A percentile compares a stretch with the other conserved stretches of the same genome.
Evolutionary conservation across 1,140 invertebrate genomes (phyloP).

Genomic region (Saxidomus purpurata): DNA sequence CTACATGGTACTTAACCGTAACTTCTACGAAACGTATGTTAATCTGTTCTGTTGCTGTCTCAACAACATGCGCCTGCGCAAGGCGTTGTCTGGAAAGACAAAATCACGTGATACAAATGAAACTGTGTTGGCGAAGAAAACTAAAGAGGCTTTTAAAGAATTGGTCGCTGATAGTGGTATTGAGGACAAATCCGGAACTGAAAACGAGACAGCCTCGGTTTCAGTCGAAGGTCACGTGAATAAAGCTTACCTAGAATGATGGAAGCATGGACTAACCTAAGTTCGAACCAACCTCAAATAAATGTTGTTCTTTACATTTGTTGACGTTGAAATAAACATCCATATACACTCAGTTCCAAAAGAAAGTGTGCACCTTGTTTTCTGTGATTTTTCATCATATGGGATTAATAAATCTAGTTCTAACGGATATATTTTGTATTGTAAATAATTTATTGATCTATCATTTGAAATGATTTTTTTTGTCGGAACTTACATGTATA

Average conservation of each 20-base stretch:
- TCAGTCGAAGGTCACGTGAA: background rate
- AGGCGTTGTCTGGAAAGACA: background rate
- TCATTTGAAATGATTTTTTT: too few species aligned
- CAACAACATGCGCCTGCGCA: background rate
- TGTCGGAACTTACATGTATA: too few species aligned
- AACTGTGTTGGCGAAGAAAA: background rate
- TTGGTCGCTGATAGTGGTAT: background rate
- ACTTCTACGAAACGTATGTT: slow-evolving; percentile 63
- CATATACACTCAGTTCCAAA: too few species aligned
- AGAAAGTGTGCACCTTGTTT: too few species aligned
- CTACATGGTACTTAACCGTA: slow-evolving; percentile 70
- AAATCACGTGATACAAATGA: background rate
- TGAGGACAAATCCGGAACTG: background rate
- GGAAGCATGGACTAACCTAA: too few species aligned
- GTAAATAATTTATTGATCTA: too few species aligned
- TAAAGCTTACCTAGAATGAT: background rate
- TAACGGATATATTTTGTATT: too few species aligned
- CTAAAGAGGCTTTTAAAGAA: background rate
- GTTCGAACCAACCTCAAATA: too few species aligned
- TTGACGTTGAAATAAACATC: too few species aligned
- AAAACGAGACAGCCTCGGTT: background rate
- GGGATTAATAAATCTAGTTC: too few species aligned
- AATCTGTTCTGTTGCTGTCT: slow-evolving; percentile 54
- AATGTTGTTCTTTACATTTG: too few species aligned
- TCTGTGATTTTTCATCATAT: too few species aligned